Conservation (phyloP, 2,888 invertebrate genomes). For the Drosophila multiciliata region DNA sequence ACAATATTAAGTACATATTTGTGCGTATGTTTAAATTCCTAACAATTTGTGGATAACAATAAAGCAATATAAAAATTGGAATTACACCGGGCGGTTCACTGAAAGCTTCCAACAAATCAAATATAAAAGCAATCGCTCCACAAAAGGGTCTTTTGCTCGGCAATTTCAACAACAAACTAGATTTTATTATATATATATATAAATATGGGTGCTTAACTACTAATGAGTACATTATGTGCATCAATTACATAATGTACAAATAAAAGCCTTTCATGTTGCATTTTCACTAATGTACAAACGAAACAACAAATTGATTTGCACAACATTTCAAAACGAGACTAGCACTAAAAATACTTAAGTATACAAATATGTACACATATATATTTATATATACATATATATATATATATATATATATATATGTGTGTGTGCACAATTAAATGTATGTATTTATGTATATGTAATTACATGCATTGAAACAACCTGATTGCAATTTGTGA, state of each 20-base stretch:
- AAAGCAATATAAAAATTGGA: slow-evolving; percentile 63
- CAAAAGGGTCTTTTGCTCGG: not conserved
- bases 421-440: slow-evolving; percentile 34
- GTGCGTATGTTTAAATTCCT: slow-evolving; percentile 41
- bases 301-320: slow-evolving; percentile 42
- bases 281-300: slow-evolving; percentile 31
- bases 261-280: slow-evolving; percentile 69
- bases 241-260: slow-evolving; percentile 25
- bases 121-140: slow-evolving; percentile 26
- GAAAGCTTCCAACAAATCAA: slow-evolving; percentile 45
- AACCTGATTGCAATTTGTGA: slow-evolving; percentile 65
- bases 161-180: slow-evolving; percentile 37
- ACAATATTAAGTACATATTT: slow-evolving; percentile 39
- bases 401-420: slow-evolving; percentile 9
- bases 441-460: slow-evolving; percentile 41
- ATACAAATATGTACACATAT: not conserved
- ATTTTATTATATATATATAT: slow-evolving; percentile 10
- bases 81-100: slow-evolving; percentile 37
- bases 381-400: slow-evolving; percentile 9
- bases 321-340: slow-evolving; percentile 62
- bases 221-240: slow-evolving; percentile 41
- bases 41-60: slow-evolving; percentile 72
- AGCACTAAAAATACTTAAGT: slow-evolving; percentile 69
- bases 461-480: slow-evolving; percentile 61
- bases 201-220: slow-evolving; percentile 26